Evolutionary conservation across 2,113 vertebrate genomes (phyloP), one percentile per base, ranked within the genome.

Genomic region (Alexandromys fortis): DNA sequence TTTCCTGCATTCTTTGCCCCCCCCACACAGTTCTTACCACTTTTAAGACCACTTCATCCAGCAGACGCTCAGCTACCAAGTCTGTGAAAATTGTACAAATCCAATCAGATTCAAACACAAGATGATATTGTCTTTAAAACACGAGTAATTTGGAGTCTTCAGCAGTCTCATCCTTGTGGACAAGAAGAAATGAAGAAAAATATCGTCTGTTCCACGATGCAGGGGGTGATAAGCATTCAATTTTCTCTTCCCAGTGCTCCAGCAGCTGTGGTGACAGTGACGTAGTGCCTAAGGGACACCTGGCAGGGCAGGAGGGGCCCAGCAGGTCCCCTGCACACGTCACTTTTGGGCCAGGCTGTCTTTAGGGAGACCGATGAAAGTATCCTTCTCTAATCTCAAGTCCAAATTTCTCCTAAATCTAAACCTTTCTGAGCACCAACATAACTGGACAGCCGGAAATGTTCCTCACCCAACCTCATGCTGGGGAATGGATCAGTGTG

Each of bases 61-160:
- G 52, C n/a, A 75, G 75, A 90, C 42, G 75, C 30, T 61, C 72
- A 61, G 52, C 52, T 68, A 63, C 67, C 17, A 82, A 86, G 61
- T 78, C 73, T 78, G 33, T 89, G 90, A 92, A 96, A 91, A 49
- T 86, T 78, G 83, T 81, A 92, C 81, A 83, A 92, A 89, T 92
- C 89, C 96, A 86, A 89, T 96, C 92, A 92, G 68, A 92, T 96
- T 95, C 82, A 91, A 95, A 92, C 49, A 87, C 24, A 86, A 96
- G 77, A 86, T 35, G 24, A 83, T 90, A 63, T 45, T 78, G 49
- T 92, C 49, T 92, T 82, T 73, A 73, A 88, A 88, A 55, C 7
- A 89, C 24, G 78, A 88, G n/a, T 92, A 76, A 72, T 86, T 97
- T 96, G 47, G 9, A 81, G 21, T 68, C 47, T 91, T 81, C 47